Conservation (phyloP, 2,113 vertebrate genomes). For the Solenodon paradoxus region DNA sequence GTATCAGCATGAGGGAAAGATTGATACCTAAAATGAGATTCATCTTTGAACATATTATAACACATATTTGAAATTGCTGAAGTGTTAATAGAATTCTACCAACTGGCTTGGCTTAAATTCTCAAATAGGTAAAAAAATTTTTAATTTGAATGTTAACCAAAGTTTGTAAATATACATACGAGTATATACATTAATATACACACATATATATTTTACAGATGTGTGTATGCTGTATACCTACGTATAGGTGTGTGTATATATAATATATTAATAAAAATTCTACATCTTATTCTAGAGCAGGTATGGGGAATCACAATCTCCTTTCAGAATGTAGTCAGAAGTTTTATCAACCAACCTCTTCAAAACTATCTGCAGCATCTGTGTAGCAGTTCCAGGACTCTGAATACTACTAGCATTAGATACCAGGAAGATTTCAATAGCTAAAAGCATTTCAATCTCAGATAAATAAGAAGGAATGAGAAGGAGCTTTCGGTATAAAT, state of each 20-base stretch:
- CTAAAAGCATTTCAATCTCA: slow-evolving; percentile 93
- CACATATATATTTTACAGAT: background rate
- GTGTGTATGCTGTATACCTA: background rate
- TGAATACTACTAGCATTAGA: slow-evolving; percentile 86
- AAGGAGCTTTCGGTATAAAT: slow-evolving; percentile 82
- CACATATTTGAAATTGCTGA: background rate
- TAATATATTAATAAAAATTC: background rate
- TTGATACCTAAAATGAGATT: background rate
- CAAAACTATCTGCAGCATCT: slow-evolving; percentile 87
- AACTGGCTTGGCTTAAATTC: slow-evolving; percentile 11
- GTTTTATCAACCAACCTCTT: slow-evolving; percentile 87
- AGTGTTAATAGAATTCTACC: background rate
- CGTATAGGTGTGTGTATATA: background rate
- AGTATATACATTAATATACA: background rate
- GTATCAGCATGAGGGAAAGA: background rate
- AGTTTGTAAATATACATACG: background rate
- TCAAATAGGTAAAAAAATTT: slow-evolving; percentile 2
- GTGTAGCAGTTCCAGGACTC: slow-evolving; percentile 66
- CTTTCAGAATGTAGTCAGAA: slow-evolving; percentile 23
- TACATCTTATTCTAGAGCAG: background rate
- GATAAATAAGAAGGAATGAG: slow-evolving; percentile 86
- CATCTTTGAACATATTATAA: background rate
- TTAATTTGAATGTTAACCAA: background rate
- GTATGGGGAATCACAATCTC: background rate
- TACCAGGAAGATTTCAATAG: slow-evolving; percentile 92